phyloP scores from a whole-genome alignment of 2,113 vertebrate genomes.

The Hiodon alosoides region DNA sequence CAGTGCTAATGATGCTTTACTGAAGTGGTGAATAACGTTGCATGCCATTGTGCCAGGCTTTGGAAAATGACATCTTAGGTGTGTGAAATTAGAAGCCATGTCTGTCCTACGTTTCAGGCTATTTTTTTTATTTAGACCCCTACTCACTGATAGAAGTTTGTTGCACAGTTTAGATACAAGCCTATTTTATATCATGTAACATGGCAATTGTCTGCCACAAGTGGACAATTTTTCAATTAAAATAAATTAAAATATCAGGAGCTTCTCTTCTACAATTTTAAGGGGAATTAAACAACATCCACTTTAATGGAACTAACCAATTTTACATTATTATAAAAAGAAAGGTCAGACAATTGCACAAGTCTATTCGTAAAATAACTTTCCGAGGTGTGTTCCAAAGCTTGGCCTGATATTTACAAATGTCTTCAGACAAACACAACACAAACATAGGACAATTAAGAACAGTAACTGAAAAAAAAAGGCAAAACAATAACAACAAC shows the following conservation, averaged over 20 bases:
- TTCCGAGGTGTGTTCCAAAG: background rate
- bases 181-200: no score
- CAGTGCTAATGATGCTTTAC: no score
- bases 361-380: background rate
- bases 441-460: background rate
- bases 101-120: no score
- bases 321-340: background rate
- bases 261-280: background rate
- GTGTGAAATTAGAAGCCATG: no score
- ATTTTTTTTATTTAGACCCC: no score
- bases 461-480: background rate
- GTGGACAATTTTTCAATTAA: no score
- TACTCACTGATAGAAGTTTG: no score
- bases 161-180: no score
- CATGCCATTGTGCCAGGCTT: no score
- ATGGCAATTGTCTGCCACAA: no score
- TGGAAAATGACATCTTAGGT: no score
- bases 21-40: no score
- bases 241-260: background rate
- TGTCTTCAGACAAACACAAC: background rate
- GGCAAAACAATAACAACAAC: background rate
- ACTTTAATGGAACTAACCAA: background rate
- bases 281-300: background rate
- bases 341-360: background rate
- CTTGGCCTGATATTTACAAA: slow-evolving; percentile 8